Evolutionary conservation across 2,888 invertebrate species (phyloP), one percentile per base, ranked within the genome.

Genomic region (Trisateles emortualis): DNA sequence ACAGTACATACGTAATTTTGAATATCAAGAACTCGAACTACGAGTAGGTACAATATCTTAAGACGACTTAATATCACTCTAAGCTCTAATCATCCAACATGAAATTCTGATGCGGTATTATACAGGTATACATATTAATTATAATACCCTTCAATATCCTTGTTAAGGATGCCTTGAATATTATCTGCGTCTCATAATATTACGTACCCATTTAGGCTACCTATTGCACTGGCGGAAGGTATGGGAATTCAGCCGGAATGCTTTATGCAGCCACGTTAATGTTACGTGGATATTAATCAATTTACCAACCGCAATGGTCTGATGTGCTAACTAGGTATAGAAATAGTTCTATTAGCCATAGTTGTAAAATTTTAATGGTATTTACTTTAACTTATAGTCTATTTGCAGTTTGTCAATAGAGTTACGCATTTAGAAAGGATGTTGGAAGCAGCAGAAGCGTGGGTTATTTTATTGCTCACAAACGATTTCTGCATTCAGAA

Each of bases 301-400:
- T 30, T 33, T 24, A 42, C 26, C 38, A 9, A 9, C 45, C 14
- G 3, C 29, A 33, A 19, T 26, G 6, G 11, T 16, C 24, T 49
- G 22, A 41, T 6, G 29, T 49, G 60, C 24, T 47, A 56, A 51
- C 43, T 49, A 40, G 32, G 16, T 17, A 8, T 41, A 48, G 38
- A 48, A 33, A 40, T 44, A 14, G 45, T 19, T 13, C 3, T 13
- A 11, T 39, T 29, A 47, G 39, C 38, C 2, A 26, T 17, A 52
- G 22, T 55, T 51, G 47, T 30, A 38, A 47, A 47, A 54, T 32
- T 11, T 14, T 59, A 63, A 65, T 68, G 59, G 52, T 59, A 63
- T 63, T 65, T 68, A 40, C 46, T 47, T 54, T 47, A 41, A n/a
- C 41, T 68, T 49, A 54, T 22, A 24, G 35, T 17, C 5, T 11